phyloP scores from a whole-genome alignment of 2,113 vertebrate genomes.

The Camelus dromedarius region DNA sequence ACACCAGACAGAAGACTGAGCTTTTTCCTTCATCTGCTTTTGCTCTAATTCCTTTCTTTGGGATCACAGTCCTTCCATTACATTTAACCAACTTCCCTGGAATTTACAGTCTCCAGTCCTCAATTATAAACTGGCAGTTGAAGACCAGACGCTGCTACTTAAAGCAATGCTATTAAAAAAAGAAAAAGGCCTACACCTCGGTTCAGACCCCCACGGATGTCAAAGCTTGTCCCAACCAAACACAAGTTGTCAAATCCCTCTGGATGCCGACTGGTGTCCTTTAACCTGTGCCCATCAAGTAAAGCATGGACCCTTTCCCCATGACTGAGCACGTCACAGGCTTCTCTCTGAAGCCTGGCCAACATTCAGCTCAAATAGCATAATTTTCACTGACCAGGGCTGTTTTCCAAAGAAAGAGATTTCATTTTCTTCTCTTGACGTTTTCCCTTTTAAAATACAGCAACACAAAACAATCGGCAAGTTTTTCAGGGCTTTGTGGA shows the following conservation, averaged over 20 bases:
- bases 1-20: rapidly evolving
- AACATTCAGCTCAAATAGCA: neutral
- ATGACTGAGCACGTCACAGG: rapidly evolving
- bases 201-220: neutral
- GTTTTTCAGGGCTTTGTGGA: neutral
- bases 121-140: neutral
- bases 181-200: rapidly evolving
- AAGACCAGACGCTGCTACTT: neutral
- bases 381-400: neutral
- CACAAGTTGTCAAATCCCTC: neutral
- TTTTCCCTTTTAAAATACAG: conserved; percentile 44
- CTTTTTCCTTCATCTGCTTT: neutral
- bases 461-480: neutral
- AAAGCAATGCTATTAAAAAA: neutral
- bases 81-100: neutral
- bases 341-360: neutral
- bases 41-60: neutral
- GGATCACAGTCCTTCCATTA: neutral
- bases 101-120: rapidly evolving
- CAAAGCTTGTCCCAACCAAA: neutral
- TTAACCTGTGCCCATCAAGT: neutral
- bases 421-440: conserved; percentile 11
- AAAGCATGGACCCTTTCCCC: rapidly evolving
- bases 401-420: neutral
- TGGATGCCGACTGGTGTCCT: neutral